phyloP scores from a whole-genome alignment of 2,888 invertebrate species.

The Nemoura dubitans region DNA sequence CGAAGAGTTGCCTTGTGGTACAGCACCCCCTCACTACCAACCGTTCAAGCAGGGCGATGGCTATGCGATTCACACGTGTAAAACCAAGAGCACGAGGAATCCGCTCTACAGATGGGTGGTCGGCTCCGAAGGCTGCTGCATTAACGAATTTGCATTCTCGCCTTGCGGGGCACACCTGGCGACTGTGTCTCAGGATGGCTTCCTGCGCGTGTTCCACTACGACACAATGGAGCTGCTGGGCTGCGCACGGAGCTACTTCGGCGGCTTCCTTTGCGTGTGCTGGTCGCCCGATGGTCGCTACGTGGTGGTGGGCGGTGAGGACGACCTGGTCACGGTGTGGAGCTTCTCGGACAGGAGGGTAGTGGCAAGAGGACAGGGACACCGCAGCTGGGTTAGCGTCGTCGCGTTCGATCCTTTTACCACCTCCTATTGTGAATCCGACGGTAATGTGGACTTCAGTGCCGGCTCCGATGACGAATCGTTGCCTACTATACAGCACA shows the following conservation, averaged over 20 bases:
- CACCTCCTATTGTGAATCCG: conserved; percentile 71
- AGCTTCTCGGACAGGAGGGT: conserved; percentile 91
- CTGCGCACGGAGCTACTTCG: conserved; percentile 95
- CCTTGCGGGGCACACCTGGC: conserved; percentile 94
- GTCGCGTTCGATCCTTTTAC: conserved; percentile 94
- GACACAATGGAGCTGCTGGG: conserved; percentile 97
- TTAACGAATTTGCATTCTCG: conserved; percentile 98
- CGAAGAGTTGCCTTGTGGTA: conserved; percentile 91
- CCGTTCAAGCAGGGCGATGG: conserved; percentile 94
- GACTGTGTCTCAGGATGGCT: conserved; percentile 94
- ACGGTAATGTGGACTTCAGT: conserved; percentile 62
- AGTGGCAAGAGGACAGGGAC: conserved; percentile 97
- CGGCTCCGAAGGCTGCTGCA: conserved; percentile 80
- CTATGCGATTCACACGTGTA: conserved; percentile 93
- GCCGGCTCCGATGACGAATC: conserved; percentile 52
- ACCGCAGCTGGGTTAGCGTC: conserved; percentile 97
- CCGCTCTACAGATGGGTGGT: conserved; percentile 93
- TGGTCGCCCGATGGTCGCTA: conserved; percentile 98
- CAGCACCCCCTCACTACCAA: conserved; percentile 92
- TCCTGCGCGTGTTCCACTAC: conserved; percentile 94
- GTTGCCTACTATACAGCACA: conserved; percentile 50
- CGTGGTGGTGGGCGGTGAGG: conserved; percentile 97
- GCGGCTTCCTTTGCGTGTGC: conserved; percentile 95
- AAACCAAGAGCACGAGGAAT: conserved; percentile 95
- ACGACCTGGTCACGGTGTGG: conserved; percentile 98